phyloP scores from a whole-genome alignment of 2,888 invertebrate species.

The Frankliniella intonsa region DNA sequence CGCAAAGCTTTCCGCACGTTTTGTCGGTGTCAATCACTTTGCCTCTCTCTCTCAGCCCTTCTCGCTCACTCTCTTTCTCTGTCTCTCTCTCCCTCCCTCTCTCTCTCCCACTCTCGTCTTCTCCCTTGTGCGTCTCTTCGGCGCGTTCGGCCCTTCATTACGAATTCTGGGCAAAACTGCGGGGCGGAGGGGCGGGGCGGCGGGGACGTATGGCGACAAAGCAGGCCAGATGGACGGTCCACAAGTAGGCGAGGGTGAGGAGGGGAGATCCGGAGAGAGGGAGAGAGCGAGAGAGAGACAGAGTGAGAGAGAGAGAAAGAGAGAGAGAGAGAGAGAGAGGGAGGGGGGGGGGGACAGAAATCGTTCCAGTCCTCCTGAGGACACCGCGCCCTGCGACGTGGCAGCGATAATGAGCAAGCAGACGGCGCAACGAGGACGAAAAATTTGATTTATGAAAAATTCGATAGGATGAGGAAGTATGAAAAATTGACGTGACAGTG shows the following conservation, averaged over 20 bases:
- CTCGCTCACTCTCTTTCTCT: not conserved
- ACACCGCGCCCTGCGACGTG: not conserved
- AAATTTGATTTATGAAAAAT: slow-evolving; percentile 25
- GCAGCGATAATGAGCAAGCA: not conserved
- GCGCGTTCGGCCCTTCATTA: not conserved
- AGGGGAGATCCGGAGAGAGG: not conserved
- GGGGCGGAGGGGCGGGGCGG: not conserved
- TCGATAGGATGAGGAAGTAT: not conserved
- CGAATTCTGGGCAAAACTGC: not conserved
- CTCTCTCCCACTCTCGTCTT: not conserved
- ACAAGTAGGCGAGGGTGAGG: not conserved
- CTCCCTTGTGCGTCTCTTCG: not conserved
- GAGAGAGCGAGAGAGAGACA: not conserved
- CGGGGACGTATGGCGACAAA: not conserved
- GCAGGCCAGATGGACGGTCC: not conserved
- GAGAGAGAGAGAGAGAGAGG: not conserved
- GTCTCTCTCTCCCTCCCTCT: not conserved
- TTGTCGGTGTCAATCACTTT: slow-evolving; percentile 20
- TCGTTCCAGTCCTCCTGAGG: not conserved
- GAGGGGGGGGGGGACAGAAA: no score
- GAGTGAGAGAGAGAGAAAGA: not conserved
- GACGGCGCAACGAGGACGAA: not conserved
- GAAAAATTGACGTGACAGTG: not conserved
- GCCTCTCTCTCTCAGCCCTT: not conserved
- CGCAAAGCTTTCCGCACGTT: slow-evolving; percentile 23